Base-by-base conservation (phyloP, 2,888 invertebrate species). In the Drosophila putrida region DNA sequence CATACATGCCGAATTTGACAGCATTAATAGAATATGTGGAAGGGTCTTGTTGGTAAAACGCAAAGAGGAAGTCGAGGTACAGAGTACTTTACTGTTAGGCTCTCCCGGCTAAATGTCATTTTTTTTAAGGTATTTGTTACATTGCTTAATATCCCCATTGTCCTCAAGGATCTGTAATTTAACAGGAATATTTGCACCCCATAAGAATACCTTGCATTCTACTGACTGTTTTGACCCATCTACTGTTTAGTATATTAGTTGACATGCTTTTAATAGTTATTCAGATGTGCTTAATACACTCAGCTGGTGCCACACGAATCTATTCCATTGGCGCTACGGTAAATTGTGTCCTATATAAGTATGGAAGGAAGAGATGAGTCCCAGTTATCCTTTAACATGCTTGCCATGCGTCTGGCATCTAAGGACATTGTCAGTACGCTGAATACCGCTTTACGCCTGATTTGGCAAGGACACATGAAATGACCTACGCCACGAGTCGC, bases 391-490 rank as follows among this genome's bases (percentile, higher is more conserved):
- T 47, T 71, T 55, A 20, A 50, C 20, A 43, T 25, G 41, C 43
- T 43, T 44, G 64, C 33, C 50, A 55, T 61, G 72, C 62, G 61
- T 66, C 25, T 28, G 65, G 46, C 53, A 46, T 31, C 67, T 54
- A 77, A 77, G 75, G 67, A 72, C 78, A 44, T 58, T 49, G 43
- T 15, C 49, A 13, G 53, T 54, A 36, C 36, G 20, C 20, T 20
- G 20, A 20, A 20, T 20, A 31, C 31, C 35, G 47, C 47, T 43
- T 68, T 44, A 74, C 63, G 78, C 70, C 57, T 66, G 78, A 79
- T 82, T 79, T 78, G 75, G 75, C 69, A 68, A 73, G 67, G 66
- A 67, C 64, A 60, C 60, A 62, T 47, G 60, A 39, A 65, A 49
- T 71, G 79, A 71, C 54, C 79, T 60, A 60, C 53, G 75, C 46